These are phyloP conservation scores for Leuciscus waleckii DNA, from an alignment of 2,797 vertebrate species.

Conservation along the genomic window DNA sequence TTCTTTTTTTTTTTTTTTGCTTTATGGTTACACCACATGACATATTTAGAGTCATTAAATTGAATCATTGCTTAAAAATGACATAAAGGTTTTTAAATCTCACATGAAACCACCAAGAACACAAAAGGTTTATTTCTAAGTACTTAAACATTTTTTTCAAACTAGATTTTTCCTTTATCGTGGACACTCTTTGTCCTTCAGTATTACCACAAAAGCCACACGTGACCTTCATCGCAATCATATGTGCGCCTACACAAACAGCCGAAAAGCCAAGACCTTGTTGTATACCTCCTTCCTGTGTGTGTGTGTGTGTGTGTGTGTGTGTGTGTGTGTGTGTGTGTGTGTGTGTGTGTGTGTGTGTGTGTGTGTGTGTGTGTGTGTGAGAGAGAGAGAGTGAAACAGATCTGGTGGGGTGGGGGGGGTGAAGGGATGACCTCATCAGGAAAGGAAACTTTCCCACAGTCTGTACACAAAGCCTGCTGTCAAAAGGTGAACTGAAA, in stretches of 20 bases:
- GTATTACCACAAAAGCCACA: neutral
- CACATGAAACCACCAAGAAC: neutral
- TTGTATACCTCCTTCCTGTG: conserved; percentile 48
- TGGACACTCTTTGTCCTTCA: neutral
- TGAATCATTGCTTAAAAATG: neutral
- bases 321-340: conserved; percentile 41
- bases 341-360: conserved; percentile 36
- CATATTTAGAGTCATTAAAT: neutral
- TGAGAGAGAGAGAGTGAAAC: conserved; percentile 15
- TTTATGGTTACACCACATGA: neutral
- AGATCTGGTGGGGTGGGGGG: conserved; percentile 58
- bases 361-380: conserved; percentile 37
- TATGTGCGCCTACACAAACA: conserved; percentile 14
- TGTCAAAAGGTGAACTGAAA: conserved; percentile 81
- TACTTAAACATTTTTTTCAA: neutral
- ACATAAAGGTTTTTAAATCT: neutral
- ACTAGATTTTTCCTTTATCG: neutral
- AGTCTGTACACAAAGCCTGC: conserved; percentile 82
- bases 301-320: conserved; percentile 33
- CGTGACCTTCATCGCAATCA: conserved; percentile 6
- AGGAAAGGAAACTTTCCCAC: conserved; percentile 84
- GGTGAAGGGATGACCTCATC: conserved; percentile 79
- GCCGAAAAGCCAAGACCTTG: conserved; percentile 39
- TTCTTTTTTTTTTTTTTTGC: neutral
- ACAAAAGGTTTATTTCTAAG: neutral